Base-by-base conservation (phyloP, 92 coral and sea anemone species). In the Plumapathes pennacea region DNA sequence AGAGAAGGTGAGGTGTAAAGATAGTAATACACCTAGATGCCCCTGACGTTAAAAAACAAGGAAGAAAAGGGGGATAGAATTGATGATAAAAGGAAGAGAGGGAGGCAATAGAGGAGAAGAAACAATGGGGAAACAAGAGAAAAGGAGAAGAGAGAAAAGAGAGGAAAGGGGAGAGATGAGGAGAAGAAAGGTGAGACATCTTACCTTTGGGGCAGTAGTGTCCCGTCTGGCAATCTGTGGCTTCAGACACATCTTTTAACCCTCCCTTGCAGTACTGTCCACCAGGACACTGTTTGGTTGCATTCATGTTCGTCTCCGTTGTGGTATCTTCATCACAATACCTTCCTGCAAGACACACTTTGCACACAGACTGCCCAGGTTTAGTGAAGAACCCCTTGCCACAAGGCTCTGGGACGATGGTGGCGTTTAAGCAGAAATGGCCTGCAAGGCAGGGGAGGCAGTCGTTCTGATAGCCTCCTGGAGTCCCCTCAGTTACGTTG, bases 181-280 rank as follows among this genome's bases (percentile, higher is more conserved):
- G n/a, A n/a, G n/a, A n/a, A n/a, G n/a, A n/a, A n/a, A n/a, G n/a
- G n/a, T n/a, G n/a, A n/a, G n/a, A n/a, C n/a, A n/a, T n/a, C n/a
- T 52, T 50, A 92, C 98, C 98, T 80, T 92, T 69, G 11, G 96
- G 94, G 47, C 98, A 92, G 44, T 92, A 92, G 44, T 92, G 96
- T 24, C 96, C 98, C 22, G 45, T 73, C 10, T 67, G 59, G 62
- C 98, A 92, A 3, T 62, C 47, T 11, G 76, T 88, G 0, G 96
- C 98, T 36, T 84, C 96, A 73, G 59, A 63, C 43, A 84, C 98
- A 50, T 58, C 60, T 50, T 72, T 80, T 32, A 92, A 51, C 3
- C 96, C 94, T 18, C 86, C 87, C 28, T 50, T 69, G 32, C 98
- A 92, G 57, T 88, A 92, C 64, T 70, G 46, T 12, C 98, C 98